Percentiles rank a stretch among this genome's conserved stretches.
These are phyloP conservation scores for Tachuris rubrigastra DNA, from an alignment of 2,113 vertebrate species.

Conservation along the genomic window DNA sequence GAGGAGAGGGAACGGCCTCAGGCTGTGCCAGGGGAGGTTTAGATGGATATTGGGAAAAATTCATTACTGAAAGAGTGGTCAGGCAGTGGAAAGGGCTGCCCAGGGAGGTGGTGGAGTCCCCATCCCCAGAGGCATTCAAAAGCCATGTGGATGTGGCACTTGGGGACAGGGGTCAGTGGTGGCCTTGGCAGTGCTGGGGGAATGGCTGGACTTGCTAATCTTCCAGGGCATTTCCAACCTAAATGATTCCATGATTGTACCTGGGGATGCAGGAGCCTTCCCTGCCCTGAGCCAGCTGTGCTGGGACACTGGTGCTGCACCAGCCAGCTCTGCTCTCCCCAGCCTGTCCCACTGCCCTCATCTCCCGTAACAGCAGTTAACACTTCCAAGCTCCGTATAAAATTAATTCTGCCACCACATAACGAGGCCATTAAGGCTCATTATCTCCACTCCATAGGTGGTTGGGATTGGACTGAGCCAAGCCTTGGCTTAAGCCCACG, in stretches of 20 bases:
- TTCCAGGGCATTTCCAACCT: not conserved
- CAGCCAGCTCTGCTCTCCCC: not conserved
- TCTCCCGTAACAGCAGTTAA: not conserved
- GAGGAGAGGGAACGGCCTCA: rapidly evolving
- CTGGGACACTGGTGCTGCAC: not conserved
- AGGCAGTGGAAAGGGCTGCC: not conserved
- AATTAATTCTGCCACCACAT: not conserved
- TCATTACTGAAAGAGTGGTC: rapidly evolving
- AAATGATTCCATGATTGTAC: not conserved
- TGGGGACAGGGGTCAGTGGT: not conserved
- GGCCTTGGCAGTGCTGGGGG: not conserved
- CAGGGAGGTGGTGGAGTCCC: not conserved
- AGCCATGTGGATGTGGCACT: rapidly evolving
- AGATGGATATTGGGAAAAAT: rapidly evolving
- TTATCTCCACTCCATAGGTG: not conserved
- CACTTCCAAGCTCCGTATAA: not conserved
- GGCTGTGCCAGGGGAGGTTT: rapidly evolving
- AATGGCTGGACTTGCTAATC: not conserved
- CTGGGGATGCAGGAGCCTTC: not conserved
- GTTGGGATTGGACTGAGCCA: not conserved
- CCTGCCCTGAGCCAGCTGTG: rapidly evolving
- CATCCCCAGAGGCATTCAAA: not conserved
- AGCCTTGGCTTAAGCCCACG: not conserved
- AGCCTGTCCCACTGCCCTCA: not conserved
- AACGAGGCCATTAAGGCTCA: not conserved